phyloP scores from a whole-genome alignment of 2,888 invertebrate species.

The Anarsia innoxiella region DNA sequence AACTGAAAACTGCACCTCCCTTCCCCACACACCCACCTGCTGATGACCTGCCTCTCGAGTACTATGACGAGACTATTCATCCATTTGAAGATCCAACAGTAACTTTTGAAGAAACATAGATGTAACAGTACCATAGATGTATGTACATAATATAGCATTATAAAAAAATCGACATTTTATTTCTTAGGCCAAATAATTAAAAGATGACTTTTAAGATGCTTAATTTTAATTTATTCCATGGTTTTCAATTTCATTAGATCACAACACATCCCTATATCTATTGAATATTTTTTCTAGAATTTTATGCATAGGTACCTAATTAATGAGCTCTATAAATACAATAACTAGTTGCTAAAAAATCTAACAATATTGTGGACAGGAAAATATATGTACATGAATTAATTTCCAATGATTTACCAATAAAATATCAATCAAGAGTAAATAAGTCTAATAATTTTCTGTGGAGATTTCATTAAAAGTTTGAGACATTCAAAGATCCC shows the following conservation, averaged over 20 bases:
- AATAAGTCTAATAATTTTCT: too few relatives aligned
- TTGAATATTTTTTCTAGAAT: too few relatives aligned
- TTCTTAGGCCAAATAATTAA: neutral
- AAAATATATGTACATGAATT: too few relatives aligned
- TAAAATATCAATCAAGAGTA: too few relatives aligned
- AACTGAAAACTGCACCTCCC: constrained; percentile 76
- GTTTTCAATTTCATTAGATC: constrained; percentile 13
- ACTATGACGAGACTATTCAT: constrained; percentile 85
- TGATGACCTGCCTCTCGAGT: constrained; percentile 80
- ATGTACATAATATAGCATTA: neutral
- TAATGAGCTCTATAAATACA: too few relatives aligned
- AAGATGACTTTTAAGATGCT: constrained; percentile 7
- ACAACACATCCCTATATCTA: too few relatives aligned
- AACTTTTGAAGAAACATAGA: constrained; percentile 66
- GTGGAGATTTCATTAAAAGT: too few relatives aligned
- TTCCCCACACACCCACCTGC: constrained; percentile 87
- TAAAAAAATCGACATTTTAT: neutral
- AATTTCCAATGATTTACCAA: too few relatives aligned
- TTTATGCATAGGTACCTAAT: too few relatives aligned
- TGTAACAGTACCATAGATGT: neutral
- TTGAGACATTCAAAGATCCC: too few relatives aligned
- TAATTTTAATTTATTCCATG: constrained; percentile 14
- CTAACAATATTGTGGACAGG: too few relatives aligned
- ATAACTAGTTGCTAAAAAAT: too few relatives aligned
- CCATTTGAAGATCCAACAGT: constrained; percentile 83